Conservation (phyloP, 2,797 vertebrate genomes). For the Lepilemur septentrionalis region DNA sequence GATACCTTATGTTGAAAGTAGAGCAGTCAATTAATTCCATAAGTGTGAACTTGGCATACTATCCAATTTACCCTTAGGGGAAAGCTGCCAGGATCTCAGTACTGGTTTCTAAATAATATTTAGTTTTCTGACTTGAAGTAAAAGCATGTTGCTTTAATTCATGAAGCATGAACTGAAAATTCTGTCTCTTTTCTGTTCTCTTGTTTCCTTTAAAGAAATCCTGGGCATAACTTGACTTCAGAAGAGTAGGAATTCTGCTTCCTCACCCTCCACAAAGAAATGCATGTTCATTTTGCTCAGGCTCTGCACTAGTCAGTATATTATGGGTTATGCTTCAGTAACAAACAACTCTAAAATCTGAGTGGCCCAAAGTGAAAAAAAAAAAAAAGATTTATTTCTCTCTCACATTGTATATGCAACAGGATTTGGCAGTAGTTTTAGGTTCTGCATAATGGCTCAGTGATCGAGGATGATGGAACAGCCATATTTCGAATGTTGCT, state of each 20-base stretch:
- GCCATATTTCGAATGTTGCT: background rate
- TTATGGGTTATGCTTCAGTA: background rate
- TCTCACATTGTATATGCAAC: background rate
- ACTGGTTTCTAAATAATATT: slow-evolving; percentile 63
- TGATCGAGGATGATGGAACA: background rate
- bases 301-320: background rate
- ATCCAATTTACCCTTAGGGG: slow-evolving; percentile 35
- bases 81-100: slow-evolving; percentile 52
- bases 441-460: background rate
- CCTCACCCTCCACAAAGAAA: background rate
- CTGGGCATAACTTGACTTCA: background rate
- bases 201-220: background rate
- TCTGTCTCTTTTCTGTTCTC: slow-evolving; percentile 27
- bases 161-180: slow-evolving; percentile 5
- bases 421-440: background rate
- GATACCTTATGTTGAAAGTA: slow-evolving; percentile 69
- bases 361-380: background rate
- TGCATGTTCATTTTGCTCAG: background rate
- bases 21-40: slow-evolving; percentile 66
- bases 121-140: slow-evolving; percentile 51
- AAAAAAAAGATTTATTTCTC: background rate
- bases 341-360: slow-evolving; percentile 10
- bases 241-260: background rate
- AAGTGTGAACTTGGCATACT: slow-evolving; percentile 68
- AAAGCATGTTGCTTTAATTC: slow-evolving; percentile 62